phyloP scores from a whole-genome alignment of 1,140 invertebrate genomes.

The Trichonephila inaurata region DNA sequence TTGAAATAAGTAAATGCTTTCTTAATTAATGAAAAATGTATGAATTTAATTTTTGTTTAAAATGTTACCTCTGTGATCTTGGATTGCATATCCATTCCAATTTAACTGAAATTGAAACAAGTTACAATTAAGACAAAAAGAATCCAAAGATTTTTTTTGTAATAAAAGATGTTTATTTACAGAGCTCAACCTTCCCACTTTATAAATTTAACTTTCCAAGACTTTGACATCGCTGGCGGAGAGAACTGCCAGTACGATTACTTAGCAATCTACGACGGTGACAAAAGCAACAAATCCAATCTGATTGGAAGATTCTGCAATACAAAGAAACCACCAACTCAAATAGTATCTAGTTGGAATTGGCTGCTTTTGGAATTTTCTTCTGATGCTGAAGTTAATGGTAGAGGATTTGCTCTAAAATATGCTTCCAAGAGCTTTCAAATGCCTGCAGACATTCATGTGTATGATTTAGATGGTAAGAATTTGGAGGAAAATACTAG shows the following conservation, averaged over 20 bases:
- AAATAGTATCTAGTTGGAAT: constrained; percentile 79
- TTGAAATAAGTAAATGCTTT: no score
- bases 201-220: constrained; percentile 79
- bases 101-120: no score
- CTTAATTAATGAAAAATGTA: no score
- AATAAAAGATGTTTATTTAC: not conserved
- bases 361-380: constrained; percentile 78
- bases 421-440: constrained; percentile 77
- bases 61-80: no score
- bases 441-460: constrained; percentile 73
- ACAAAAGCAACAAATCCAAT: constrained; percentile 69
- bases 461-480: constrained; percentile 75
- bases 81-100: no score
- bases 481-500: not conserved
- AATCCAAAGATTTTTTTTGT: no score
- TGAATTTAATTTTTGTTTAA: no score
- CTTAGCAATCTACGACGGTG: constrained; percentile 78
- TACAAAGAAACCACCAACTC: constrained; percentile 73
- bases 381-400: constrained; percentile 77
- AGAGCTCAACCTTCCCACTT: constrained; percentile 77
- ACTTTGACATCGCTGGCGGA: constrained; percentile 78
- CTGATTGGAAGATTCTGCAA: constrained; percentile 79
- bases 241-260: constrained; percentile 78
- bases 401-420: constrained; percentile 78
- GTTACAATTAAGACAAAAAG: not conserved